Evolutionary conservation across 2,113 vertebrate species (phyloP).

Genomic region (Engraulis encrasicolus): DNA sequence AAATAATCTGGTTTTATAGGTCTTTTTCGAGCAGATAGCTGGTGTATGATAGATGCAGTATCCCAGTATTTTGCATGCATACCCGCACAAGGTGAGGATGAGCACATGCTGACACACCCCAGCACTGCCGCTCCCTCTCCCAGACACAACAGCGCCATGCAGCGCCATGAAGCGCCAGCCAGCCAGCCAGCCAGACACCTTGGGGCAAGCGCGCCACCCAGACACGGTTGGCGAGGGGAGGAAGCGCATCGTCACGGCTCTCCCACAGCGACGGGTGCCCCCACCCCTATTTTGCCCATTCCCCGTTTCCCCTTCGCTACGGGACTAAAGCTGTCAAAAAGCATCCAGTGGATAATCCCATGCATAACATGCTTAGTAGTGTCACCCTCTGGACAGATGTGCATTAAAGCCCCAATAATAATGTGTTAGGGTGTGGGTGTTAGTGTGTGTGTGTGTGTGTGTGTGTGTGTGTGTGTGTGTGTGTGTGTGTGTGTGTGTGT

Average conservation of each 20-base stretch:
- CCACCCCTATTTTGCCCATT: no score
- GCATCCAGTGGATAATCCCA: background rate
- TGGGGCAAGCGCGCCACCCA: background rate
- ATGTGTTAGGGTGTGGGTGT: background rate
- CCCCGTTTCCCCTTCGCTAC: background rate
- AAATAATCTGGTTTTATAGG: no score
- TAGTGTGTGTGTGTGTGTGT: conserved; percentile 11
- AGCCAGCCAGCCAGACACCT: background rate
- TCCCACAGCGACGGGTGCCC: background rate
- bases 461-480: conserved; percentile 32
- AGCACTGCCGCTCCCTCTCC: background rate
- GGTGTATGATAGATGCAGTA: no score
- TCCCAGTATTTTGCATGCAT: no score
- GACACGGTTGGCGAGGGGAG: background rate
- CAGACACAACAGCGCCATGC: background rate
- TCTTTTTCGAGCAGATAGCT: no score
- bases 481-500: background rate
- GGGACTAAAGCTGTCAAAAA: conserved; percentile 14
- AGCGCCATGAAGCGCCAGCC: no score
- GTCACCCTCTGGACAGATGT: conserved; percentile 10
- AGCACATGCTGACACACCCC: conserved; percentile 52
- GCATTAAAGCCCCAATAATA: background rate
- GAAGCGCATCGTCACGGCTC: background rate
- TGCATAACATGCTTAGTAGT: background rate
- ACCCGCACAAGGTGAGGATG: conserved; percentile 31